Conservation (phyloP, 1,140 invertebrate genomes). For the Varroa destructor region DNA sequence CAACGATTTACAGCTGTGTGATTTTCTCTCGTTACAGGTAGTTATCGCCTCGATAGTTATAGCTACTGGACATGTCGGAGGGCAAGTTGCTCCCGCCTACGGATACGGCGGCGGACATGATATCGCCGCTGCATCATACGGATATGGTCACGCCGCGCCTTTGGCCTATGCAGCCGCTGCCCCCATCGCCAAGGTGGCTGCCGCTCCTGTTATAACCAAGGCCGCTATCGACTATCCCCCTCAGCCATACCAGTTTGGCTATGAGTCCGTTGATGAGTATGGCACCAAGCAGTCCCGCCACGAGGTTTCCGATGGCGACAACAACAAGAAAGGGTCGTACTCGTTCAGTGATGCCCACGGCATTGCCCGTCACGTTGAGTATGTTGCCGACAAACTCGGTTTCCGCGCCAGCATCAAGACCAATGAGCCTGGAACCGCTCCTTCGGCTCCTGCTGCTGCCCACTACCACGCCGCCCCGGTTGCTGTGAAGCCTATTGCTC, state of each 20-base stretch:
- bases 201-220: neutral
- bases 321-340: constrained; percentile 27
- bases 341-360: constrained; percentile 16
- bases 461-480: constrained; percentile 22
- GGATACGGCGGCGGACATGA: neutral
- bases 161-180: constrained; percentile 17
- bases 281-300: constrained; percentile 26
- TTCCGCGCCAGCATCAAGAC: constrained; percentile 27
- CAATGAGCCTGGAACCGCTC: constrained; percentile 25
- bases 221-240: constrained; percentile 23
- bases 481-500: constrained; percentile 4
- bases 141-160: constrained; percentile 1
- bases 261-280: constrained; percentile 25
- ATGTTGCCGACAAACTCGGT: constrained; percentile 11
- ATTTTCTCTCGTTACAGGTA: neutral
- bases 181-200: constrained; percentile 13
- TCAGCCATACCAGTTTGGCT: constrained; percentile 24
- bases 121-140: neutral
- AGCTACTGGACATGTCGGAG: neutral
- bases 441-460: constrained; percentile 14
- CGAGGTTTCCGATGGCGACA: constrained; percentile 23
- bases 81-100: neutral
- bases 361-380: constrained; percentile 25
- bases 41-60: constrained; percentile 10
- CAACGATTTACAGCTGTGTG: too few relatives aligned